Evolutionary conservation across 2,113 vertebrate genomes (phyloP).

Genomic region (Laterallus jamaicensis): DNA sequence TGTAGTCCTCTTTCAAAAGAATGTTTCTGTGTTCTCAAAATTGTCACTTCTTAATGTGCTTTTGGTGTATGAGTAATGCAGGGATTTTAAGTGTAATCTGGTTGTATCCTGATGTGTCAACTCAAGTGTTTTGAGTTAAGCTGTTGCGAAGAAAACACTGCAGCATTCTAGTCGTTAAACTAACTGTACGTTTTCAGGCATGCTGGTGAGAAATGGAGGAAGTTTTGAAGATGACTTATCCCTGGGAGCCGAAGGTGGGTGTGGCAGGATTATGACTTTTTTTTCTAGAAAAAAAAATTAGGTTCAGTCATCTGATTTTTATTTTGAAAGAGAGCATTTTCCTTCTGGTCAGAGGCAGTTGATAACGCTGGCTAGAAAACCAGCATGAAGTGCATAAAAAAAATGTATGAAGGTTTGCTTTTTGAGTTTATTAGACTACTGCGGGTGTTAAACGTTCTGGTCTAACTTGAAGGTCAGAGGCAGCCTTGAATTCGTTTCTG

Average conservation of each 20-base stretch:
- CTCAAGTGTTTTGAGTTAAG: neutral
- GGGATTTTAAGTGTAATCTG: neutral
- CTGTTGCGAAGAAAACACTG: neutral
- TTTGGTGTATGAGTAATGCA: neutral
- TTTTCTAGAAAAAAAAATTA: neutral
- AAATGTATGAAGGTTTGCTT: neutral
- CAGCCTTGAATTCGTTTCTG: neutral
- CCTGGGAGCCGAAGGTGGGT: constrained; percentile 95
- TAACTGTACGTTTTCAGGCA: constrained; percentile 77
- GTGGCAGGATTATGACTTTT: constrained; percentile 21
- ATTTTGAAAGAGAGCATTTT: constrained; percentile 8
- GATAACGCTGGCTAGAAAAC: neutral
- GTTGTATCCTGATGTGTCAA: neutral
- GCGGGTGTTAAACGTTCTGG: neutral
- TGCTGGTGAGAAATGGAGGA: constrained; percentile 87
- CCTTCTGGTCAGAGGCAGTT: neutral
- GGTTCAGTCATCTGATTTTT: constrained; percentile 2
- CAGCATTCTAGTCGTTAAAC: constrained; percentile 6
- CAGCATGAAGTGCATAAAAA: neutral
- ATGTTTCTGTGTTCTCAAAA: neutral
- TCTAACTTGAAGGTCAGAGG: neutral
- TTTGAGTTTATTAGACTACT: neutral
- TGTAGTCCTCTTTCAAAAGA: neutral
- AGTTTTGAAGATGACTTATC: constrained; percentile 99
- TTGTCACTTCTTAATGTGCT: neutral